Conservation (phyloP, 2,888 invertebrate species). For the Rotaria macrura region DNA sequence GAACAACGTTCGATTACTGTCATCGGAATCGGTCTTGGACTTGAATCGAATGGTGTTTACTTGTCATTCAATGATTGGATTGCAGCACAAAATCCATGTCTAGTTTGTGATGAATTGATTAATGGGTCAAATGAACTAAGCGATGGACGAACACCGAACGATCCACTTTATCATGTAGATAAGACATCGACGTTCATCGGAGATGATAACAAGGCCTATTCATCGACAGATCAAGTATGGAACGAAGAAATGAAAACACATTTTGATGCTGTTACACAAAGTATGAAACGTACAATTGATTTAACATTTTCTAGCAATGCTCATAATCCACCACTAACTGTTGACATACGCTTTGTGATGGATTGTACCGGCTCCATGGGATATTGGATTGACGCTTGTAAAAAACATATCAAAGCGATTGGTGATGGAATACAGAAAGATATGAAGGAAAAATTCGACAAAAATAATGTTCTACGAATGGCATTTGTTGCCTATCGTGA, state of each 20-base stretch:
- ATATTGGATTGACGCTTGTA: background rate
- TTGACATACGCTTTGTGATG: background rate
- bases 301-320: background rate
- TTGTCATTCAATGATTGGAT: conserved; percentile 6
- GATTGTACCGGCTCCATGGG: background rate
- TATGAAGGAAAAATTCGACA: background rate
- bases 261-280: background rate
- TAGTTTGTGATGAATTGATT: background rate
- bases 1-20: background rate
- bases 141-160: background rate
- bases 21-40: background rate
- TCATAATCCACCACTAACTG: background rate
- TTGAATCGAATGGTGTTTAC: background rate
- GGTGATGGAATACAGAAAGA: background rate
- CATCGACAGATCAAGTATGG: background rate
- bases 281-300: background rate
- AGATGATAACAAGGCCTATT: background rate
- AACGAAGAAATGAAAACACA: background rate
- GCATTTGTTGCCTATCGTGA: conserved; percentile 10
- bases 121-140: background rate
- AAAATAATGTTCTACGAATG: background rate
- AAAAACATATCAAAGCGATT: background rate
- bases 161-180: background rate
- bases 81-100: background rate
- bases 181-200: background rate